These are phyloP conservation scores for Hipposideros larvatus DNA, from an alignment of 2,797 vertebrate species.

Conservation along the genomic window DNA sequence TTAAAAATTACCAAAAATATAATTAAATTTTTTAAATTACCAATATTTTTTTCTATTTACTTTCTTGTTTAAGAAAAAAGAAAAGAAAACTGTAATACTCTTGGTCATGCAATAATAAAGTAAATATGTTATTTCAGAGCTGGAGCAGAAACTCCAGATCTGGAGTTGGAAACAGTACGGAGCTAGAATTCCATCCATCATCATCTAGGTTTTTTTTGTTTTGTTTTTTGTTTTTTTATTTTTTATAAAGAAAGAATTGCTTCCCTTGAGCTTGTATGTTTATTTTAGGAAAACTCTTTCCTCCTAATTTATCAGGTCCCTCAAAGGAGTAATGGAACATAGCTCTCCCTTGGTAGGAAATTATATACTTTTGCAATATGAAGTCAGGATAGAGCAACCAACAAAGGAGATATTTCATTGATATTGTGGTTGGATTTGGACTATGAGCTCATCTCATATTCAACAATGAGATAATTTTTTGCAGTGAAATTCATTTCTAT, in stretches of 20 bases:
- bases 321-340: neutral
- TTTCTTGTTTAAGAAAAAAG: neutral
- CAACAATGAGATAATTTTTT: neutral
- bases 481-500: neutral
- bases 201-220: neutral
- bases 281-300: neutral
- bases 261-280: neutral
- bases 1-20: neutral
- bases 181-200: neutral
- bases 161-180: neutral
- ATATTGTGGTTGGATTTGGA: neutral
- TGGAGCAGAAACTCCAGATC: neutral
- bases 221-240: neutral
- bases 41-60: neutral
- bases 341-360: neutral
- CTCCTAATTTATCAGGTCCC: neutral
- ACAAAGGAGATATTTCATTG: neutral
- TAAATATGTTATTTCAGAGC: neutral
- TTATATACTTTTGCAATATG: neutral
- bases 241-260: neutral
- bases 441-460: neutral
- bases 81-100: neutral
- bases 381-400: neutral
- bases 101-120: neutral
- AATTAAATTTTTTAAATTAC: neutral